A percentile compares a stretch with the other conserved stretches of the same genome.
These are phyloP conservation scores for Drosophila neocordata DNA, from an alignment of 1,140 invertebrate species.

Conservation along the genomic window DNA sequence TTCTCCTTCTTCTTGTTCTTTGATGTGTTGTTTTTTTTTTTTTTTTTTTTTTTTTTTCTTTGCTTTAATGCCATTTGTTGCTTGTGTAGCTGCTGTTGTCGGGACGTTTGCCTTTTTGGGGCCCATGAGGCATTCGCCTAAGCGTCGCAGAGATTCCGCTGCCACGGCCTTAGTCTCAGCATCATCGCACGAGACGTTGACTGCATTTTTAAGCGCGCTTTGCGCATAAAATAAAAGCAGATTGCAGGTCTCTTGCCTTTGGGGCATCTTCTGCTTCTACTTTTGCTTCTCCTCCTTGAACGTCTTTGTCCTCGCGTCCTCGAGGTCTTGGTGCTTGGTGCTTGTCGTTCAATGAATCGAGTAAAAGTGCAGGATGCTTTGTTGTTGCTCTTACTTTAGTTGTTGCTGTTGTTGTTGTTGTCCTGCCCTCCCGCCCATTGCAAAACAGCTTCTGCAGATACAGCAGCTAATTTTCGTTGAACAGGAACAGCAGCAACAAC, in stretches of 20 bases:
- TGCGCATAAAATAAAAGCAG: slow-evolving; percentile 79
- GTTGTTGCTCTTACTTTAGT: slow-evolving; percentile 61
- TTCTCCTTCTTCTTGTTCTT: slow-evolving; percentile 2
- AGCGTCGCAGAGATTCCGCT: slow-evolving; percentile 62
- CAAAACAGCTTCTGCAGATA: slow-evolving; percentile 81
- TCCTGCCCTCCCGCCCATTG: slow-evolving; percentile 35
- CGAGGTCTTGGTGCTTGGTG: slow-evolving; percentile 39
- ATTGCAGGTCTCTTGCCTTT: slow-evolving; percentile 63
- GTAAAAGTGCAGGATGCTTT: slow-evolving; percentile 80
- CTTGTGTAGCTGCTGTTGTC: slow-evolving; percentile 54
- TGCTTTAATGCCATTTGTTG: slow-evolving; percentile 54
- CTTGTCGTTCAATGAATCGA: slow-evolving; percentile 63
- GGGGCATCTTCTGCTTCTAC: slow-evolving; percentile 48
- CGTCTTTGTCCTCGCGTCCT: slow-evolving; percentile 19
- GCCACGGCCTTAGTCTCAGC: slow-evolving; percentile 62
- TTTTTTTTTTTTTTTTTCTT: slow-evolving; percentile 16
- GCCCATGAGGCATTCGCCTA: slow-evolving; percentile 78
- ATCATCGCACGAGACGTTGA: slow-evolving; percentile 65
- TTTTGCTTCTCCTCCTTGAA: slow-evolving; percentile 12
- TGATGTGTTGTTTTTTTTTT: slow-evolving; percentile 18
- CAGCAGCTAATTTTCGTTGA: slow-evolving; percentile 78
- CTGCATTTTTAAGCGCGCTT: slow-evolving; percentile 79
- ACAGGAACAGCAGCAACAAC: slow-evolving; percentile 31
- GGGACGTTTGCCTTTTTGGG: slow-evolving; percentile 77
- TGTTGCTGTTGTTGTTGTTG: slow-evolving; percentile 29